Evolutionary conservation across 2,113 vertebrate species (phyloP), one percentile per base, ranked within the genome.

Genomic region (Colinus virginianus): DNA sequence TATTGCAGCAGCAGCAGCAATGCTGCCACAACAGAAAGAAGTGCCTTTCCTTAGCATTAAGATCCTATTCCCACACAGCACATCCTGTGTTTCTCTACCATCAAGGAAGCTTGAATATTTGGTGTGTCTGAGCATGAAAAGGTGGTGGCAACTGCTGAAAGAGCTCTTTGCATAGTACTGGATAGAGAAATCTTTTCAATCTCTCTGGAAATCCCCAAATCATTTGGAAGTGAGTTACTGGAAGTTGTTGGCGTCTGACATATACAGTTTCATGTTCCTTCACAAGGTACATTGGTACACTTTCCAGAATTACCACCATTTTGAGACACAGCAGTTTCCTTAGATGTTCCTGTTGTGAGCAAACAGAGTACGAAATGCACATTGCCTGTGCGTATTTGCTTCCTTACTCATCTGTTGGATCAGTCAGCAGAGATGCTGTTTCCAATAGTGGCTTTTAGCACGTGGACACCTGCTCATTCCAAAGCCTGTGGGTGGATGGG

Each of bases 341-440:
- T 3, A 14, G 53, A 23, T 20, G 62, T 78, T 32, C 42, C 63
- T 48, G 2, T 2, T 66, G 23, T 46, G 62, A 74, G 30, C 48
- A 49, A 51, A 56, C 0, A 0, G 17, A 48, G 42, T 16, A 25
- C 28, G 21, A 45, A 19, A 46, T 0, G 2, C 34, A 87, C 4
- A 1, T 28, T 38, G 45, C 62, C 36, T 4, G 0, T 28, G 11
- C 4, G 14, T 4, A 2, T 69, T 78, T 81, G 6, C 30, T 87
- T 90, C 62, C 20, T 92, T 36, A 34, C 21, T 40, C 40, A 64
- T n/a, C 34, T 67, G 23, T 40, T n/a, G 21, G 61, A 32, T 12
- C 20, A 64, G 28, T 43, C 51, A 42, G 53, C 26, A 25, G 62
- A 58, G 55, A 49, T 58, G 49, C 9, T 68, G 18, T 42, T 79